phyloP scores from a whole-genome alignment of 1,140 invertebrate genomes.

The Drosophila athabasca region DNA sequence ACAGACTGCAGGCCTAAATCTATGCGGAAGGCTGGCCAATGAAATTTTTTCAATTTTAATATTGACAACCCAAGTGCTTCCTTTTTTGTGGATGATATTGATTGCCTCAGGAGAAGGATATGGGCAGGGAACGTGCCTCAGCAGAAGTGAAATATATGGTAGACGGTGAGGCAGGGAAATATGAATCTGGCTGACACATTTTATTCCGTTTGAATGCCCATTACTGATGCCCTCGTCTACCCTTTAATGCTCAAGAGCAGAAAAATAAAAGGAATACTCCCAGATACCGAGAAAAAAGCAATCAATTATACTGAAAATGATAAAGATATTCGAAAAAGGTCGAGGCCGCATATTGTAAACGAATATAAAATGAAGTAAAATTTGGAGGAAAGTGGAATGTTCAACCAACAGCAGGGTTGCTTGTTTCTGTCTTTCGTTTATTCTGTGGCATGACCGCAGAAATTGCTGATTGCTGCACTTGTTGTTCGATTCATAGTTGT shows the following conservation, averaged over 20 bases:
- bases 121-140: conserved; percentile 17
- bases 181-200: conserved; percentile 45
- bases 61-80: conserved; percentile 39
- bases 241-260: not conserved
- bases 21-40: conserved; percentile 34
- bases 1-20: conserved; percentile 18
- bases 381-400: no score
- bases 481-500: no score
- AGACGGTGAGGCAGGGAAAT: not conserved
- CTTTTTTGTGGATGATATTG: no score
- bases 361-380: no score
- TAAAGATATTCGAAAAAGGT: no score
- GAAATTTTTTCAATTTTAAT: conserved; percentile 75
- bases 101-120: no score
- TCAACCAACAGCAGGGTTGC: conserved; percentile 6
- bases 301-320: no score
- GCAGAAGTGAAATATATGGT: not conserved
- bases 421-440: not conserved
- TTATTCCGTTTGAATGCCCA: no score
- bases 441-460: conserved; percentile 10
- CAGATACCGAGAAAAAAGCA: not conserved
- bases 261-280: conserved; percentile 21
- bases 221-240: no score
- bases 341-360: no score
- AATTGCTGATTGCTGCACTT: conserved; percentile 8